These are phyloP conservation scores for Plectus sambesii DNA, from an alignment of 1,140 invertebrate genomes.

Conservation along the genomic window DNA sequence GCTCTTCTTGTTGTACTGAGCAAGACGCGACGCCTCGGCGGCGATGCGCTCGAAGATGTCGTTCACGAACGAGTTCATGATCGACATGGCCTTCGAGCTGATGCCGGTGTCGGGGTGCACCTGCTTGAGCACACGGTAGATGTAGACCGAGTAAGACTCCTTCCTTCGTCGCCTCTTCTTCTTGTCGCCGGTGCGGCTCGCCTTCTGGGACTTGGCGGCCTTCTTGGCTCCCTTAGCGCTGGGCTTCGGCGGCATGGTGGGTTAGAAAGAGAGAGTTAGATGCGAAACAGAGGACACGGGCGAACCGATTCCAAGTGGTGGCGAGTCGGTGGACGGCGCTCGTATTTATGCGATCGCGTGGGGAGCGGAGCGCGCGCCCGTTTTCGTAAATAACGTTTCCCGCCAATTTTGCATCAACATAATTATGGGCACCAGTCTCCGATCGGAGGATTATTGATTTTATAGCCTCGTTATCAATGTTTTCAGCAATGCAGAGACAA, in stretches of 20 bases:
- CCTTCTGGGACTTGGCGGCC: conserved; percentile 49
- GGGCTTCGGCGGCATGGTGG: conserved; percentile 48
- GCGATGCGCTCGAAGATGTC: conserved; percentile 60
- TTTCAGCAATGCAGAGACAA: too few species aligned
- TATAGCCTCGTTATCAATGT: too few species aligned
- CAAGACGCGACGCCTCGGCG: conserved; percentile 57
- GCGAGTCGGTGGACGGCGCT: too few species aligned
- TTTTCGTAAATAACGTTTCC: too few species aligned
- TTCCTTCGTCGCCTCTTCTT: conserved; percentile 48
- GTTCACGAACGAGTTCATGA: conserved; percentile 57
- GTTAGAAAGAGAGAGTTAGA: too few species aligned
- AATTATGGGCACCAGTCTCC: too few species aligned
- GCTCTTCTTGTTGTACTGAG: conserved; percentile 60
- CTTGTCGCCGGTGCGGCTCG: conserved; percentile 47
- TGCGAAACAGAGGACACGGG: too few species aligned
- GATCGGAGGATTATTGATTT: too few species aligned
- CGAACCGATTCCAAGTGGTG: too few species aligned
- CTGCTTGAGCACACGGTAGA: conserved; percentile 43
- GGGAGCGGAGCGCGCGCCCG: too few species aligned
- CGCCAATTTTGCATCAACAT: too few species aligned
- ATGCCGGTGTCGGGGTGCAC: conserved; percentile 50
- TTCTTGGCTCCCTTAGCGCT: conserved; percentile 50
- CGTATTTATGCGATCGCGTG: too few species aligned
- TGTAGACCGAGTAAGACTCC: conserved; percentile 43
- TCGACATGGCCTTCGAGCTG: conserved; percentile 52